Percentiles rank a stretch among this genome's conserved stretches.
These are phyloP conservation scores for Leptura quadrifasciata DNA, from an alignment of 2,888 invertebrate genomes.

Conservation along the genomic window DNA sequence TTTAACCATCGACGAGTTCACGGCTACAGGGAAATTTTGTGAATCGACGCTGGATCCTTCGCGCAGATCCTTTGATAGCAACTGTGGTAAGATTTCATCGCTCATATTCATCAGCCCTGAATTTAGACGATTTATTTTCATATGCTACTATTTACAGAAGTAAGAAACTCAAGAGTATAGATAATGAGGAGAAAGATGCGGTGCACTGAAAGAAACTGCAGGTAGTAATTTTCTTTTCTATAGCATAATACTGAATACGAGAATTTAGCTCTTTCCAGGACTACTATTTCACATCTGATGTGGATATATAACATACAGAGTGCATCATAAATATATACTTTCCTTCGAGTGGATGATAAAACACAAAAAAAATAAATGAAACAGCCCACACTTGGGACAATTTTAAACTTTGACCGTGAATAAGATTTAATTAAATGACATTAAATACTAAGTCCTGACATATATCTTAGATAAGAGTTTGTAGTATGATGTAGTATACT, in stretches of 20 bases:
- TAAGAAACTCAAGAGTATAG: not conserved
- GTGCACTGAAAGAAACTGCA: too few species aligned
- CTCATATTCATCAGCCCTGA: slow-evolving; percentile 16
- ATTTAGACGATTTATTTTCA: not conserved
- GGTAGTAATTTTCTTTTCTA: not conserved
- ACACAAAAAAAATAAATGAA: too few species aligned
- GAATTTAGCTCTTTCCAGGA: not conserved
- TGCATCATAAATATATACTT: too few species aligned
- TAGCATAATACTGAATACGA: not conserved
- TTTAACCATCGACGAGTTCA: slow-evolving; percentile 22
- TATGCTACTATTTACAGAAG: not conserved
- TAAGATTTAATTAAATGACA: too few species aligned
- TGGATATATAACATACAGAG: too few species aligned
- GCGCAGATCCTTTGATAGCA: slow-evolving; percentile 37
- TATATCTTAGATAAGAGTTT: too few species aligned
- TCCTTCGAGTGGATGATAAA: too few species aligned
- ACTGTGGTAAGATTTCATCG: slow-evolving; percentile 22
- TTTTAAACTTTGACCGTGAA: too few species aligned
- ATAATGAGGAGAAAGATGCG: not conserved
- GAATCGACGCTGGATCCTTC: slow-evolving; percentile 36
- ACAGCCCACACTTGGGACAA: too few species aligned
- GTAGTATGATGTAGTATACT: too few species aligned
- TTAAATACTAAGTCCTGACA: too few species aligned
- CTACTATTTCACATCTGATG: not conserved
- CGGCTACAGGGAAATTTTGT: slow-evolving; percentile 32